Evolutionary conservation across 2,113 vertebrate genomes (phyloP).

Genomic region (Physeter macrocephalus): DNA sequence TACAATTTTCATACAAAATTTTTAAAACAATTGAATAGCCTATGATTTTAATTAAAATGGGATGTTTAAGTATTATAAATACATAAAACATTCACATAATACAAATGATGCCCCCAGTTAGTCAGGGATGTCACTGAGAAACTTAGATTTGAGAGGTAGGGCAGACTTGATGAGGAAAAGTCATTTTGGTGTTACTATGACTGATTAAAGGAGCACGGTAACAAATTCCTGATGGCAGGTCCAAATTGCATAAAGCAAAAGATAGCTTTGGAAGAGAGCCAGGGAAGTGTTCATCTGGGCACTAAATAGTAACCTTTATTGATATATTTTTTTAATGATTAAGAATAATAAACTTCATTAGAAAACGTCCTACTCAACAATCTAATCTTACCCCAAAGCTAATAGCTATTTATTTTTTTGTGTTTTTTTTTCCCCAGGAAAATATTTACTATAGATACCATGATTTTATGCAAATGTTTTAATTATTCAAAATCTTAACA

Average conservation of each 20-base stretch:
- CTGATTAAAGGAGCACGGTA: neutral
- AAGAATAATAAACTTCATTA: neutral
- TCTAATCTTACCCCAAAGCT: neutral
- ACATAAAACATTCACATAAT: neutral
- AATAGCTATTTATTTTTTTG: neutral
- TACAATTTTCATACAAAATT: neutral
- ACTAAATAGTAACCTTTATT: neutral
- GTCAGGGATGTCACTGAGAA: neutral
- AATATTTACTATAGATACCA: neutral
- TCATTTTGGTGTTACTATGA: neutral
- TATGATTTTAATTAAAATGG: neutral
- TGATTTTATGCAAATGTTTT: neutral
- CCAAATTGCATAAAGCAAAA: neutral
- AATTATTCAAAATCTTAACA: neutral
- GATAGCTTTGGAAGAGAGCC: neutral
- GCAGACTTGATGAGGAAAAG: neutral
- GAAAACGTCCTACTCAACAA: neutral
- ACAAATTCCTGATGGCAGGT: neutral
- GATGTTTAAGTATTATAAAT: neutral
- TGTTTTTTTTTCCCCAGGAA: neutral
- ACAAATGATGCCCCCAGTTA: neutral
- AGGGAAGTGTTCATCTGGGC: neutral
- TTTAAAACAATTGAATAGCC: neutral
- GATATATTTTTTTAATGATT: neutral
- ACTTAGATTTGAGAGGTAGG: neutral